Evolutionary conservation across 2,888 invertebrate genomes (phyloP).

Genomic region (Crematogaster levior): DNA sequence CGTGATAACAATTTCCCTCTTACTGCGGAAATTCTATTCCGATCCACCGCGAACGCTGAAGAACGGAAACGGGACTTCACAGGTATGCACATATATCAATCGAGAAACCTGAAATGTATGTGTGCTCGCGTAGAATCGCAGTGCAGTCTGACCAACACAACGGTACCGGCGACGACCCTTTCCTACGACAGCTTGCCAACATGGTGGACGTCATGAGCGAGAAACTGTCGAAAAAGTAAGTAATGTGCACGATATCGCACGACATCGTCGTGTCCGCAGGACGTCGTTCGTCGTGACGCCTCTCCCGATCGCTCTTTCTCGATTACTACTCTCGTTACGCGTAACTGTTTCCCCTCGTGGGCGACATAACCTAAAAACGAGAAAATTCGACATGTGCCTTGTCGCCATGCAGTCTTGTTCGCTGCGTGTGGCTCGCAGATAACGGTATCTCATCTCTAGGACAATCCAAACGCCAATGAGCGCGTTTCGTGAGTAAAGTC

Average conservation of each 20-base stretch:
- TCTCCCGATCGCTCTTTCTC: not conserved
- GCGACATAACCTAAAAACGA: constrained; percentile 41
- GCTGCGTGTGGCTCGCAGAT: constrained; percentile 21
- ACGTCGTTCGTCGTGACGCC: not conserved
- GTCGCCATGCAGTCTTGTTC: constrained; percentile 31
- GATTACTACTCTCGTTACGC: not conserved
- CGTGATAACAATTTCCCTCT: not conserved
- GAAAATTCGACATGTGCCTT: not conserved
- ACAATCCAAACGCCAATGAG: not conserved
- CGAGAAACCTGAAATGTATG: no score
- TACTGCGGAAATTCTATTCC: not conserved
- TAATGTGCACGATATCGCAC: constrained; percentile 62
- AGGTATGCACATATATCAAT: no score
- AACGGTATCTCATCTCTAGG: constrained; percentile 36
- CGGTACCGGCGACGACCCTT: constrained; percentile 9
- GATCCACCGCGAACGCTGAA: not conserved
- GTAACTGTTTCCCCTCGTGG: not conserved
- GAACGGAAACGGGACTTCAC: not conserved
- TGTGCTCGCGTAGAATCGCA: not conserved
- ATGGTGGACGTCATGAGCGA: constrained; percentile 88
- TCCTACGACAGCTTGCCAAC: constrained; percentile 63
- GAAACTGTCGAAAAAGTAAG: constrained; percentile 91
- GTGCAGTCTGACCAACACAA: constrained; percentile 63
- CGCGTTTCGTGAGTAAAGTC: constrained; percentile 1
- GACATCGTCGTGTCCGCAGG: not conserved